Conservation (phyloP, 2,113 vertebrate species). For the Oenanthe oenanthe region DNA sequence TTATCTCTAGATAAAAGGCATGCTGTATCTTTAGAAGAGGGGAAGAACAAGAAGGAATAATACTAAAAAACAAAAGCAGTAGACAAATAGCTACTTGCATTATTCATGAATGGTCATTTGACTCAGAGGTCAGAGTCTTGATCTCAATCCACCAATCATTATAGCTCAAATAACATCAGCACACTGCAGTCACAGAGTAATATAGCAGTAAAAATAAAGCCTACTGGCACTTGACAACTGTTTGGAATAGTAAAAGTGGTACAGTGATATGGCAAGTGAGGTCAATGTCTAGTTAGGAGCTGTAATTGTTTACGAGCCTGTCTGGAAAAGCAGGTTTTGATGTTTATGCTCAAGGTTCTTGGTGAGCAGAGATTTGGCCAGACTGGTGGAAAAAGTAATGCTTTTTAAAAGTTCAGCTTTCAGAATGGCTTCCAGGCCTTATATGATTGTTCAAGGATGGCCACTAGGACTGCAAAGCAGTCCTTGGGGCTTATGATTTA, state of each 20-base stretch:
- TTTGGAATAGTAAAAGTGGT: background rate
- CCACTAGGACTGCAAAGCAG: background rate
- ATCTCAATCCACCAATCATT: background rate
- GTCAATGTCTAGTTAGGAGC: background rate
- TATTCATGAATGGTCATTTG: background rate
- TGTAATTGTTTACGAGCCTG: background rate
- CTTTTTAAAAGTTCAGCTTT: background rate
- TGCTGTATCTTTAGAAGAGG: background rate
- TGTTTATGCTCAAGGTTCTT: background rate
- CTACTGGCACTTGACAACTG: background rate
- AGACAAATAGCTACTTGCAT: background rate
- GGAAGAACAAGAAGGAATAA: background rate
- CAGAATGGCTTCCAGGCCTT: background rate
- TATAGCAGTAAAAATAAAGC: background rate
- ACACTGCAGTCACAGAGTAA: background rate
- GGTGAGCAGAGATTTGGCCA: constrained; percentile 4
- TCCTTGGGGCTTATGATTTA: background rate
- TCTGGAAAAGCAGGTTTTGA: constrained; percentile 8
- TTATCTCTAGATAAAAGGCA: background rate
- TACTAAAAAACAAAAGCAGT: background rate
- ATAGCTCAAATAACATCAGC: background rate
- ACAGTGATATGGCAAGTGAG: background rate
- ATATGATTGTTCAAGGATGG: background rate
- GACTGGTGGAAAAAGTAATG: constrained; percentile 22
- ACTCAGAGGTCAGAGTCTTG: background rate